These are phyloP conservation scores for Xestia c-nigrum DNA, from an alignment of 2,888 invertebrate species.

Conservation along the genomic window DNA sequence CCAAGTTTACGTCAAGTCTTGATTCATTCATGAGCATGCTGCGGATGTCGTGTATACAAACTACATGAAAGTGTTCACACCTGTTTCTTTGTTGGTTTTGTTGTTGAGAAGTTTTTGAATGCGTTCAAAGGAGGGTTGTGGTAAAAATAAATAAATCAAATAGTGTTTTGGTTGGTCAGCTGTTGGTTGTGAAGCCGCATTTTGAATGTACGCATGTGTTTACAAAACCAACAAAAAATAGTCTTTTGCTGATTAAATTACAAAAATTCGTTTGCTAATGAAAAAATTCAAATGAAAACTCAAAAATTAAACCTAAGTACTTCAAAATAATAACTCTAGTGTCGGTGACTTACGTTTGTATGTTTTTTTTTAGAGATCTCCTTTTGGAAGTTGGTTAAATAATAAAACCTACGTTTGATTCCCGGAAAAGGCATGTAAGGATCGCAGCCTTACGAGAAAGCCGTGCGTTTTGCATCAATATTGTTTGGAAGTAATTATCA, in stretches of 20 bases:
- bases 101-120: conserved; percentile 19
- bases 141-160: conserved; percentile 6
- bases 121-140: background rate
- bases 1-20: conserved; percentile 39
- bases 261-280: background rate
- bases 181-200: background rate
- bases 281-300: no score
- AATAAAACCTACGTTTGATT: background rate
- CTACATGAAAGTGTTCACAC: conserved; percentile 33
- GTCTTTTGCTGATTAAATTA: background rate
- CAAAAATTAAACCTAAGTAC: no score
- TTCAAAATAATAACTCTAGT: no score
- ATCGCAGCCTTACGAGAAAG: background rate
- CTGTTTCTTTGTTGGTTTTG: conserved; percentile 4
- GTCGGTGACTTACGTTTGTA: no score
- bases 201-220: background rate
- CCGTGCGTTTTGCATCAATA: background rate
- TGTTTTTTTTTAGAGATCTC: no score
- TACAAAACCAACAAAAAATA: background rate
- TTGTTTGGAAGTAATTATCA: background rate
- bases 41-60: conserved; percentile 44
- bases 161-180: background rate
- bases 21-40: conserved; percentile 66
- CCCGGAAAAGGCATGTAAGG: background rate
- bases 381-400: no score